Evolutionary conservation across 1,140 invertebrate species (phyloP).

Genomic region (Drosophila oshimai): DNA sequence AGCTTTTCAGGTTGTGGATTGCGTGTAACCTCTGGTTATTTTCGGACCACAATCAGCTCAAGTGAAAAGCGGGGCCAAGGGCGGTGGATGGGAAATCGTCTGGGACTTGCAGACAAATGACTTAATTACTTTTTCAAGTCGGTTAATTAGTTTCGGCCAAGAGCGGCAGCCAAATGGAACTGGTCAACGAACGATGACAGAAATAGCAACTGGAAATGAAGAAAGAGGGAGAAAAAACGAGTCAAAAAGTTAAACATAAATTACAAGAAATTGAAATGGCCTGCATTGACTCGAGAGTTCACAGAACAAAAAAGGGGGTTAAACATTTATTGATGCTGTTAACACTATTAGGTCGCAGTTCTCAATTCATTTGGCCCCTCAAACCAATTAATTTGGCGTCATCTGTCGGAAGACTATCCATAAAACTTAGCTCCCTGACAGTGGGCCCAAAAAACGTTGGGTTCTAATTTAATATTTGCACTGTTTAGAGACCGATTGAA

Average conservation of each 20-base stretch:
- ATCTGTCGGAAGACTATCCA: slow-evolving; percentile 1
- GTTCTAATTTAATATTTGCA: neutral
- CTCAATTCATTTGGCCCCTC: neutral
- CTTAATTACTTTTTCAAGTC: slow-evolving; percentile 79
- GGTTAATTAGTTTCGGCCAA: slow-evolving; percentile 72
- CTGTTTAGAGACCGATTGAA: neutral
- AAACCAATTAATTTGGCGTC: slow-evolving; percentile 5
- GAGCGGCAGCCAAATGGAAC: slow-evolving; percentile 35
- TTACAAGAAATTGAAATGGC: slow-evolving; percentile 54
- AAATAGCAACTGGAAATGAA: neutral
- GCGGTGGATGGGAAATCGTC: slow-evolving; percentile 40
- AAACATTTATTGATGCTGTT: slow-evolving; percentile 44
- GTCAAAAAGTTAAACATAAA: slow-evolving; percentile 67
- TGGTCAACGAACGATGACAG: slow-evolving; percentile 44
- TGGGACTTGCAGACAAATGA: slow-evolving; percentile 72
- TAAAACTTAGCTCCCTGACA: neutral
- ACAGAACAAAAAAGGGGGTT: neutral
- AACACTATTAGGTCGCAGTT: slow-evolving; percentile 10
- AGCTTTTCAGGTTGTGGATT: neutral
- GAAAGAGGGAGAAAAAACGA: neutral
- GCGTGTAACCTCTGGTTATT: neutral
- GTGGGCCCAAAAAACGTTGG: neutral
- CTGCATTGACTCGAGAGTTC: neutral
- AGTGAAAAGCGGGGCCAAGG: neutral
- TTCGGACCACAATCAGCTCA: slow-evolving; percentile 9